Evolutionary conservation across 2,113 vertebrate species (phyloP), one percentile per base, ranked within the genome.

Genomic region (Phrynosoma blainvillii): DNA sequence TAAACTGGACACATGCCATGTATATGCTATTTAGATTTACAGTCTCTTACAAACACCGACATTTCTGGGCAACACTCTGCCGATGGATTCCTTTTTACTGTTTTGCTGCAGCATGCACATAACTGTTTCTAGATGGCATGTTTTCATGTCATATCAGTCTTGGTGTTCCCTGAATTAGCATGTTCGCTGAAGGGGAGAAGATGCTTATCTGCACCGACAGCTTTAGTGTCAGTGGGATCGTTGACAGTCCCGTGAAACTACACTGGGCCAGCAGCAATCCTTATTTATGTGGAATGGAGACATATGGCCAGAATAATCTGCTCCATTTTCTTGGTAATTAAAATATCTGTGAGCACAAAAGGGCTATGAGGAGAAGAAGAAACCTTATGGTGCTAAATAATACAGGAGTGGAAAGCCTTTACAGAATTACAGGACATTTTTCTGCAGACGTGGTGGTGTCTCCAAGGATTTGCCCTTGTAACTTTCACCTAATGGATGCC

Each of bases 41-140:
- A 13, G 11, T 13, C 14, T 16, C 59, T 62, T 62, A 62, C 13
- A 62, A 90, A 84, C 88, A 83, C 94, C 93, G 93, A 92, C 92
- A 93, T 95, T 95, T 93, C 95, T 88, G 20, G 90, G 94, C 94
- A 91, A 94, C 66, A 89, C 92, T 90, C 47, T 10, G 1, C 3
- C 2, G 4, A 11, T 16, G 12, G 1, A 7, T 25, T 68, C 66
- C 23, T 25, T 68, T 7, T 16, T 27, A 32, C 1, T 93, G 92
- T 85, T 84, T 74, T 18, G 86, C 93, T 92, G 90, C 27, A 83
- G 73, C 32, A 1, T 77, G 94, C 96, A 91, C 94, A 92, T 99
- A 98, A 98, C 98, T 97, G 98, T 97, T 98, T 96, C 97, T 98
- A 97, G 98, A 98, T 97, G 97, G 98, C 97, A 96, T 97, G 97